Base-by-base conservation (phyloP, 2,888 invertebrate species). In the Parnassius glacialis region DNA sequence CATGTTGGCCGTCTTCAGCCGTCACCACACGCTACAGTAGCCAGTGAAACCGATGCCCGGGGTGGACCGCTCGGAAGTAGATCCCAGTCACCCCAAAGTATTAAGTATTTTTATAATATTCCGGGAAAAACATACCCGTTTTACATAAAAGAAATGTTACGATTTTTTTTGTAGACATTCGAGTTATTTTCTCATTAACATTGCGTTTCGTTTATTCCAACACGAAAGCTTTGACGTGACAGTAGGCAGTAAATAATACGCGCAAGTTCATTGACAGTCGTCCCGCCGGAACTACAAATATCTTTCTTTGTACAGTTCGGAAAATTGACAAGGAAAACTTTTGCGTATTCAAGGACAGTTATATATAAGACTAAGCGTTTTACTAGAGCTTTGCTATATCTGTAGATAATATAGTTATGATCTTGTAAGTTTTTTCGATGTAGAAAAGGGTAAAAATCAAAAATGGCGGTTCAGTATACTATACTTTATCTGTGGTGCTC, bases 241-340 rank as follows among this genome's bases (percentile, higher is more conserved):
- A 45, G 51, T 55, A 55, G 55, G 41, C 13, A 41, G 62, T 62
- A 59, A 54, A 55, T 52, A 54, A 57, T 62, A 57, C 12, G 11
- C 45, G 41, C 50, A 51, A 55, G 62, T 62, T 62, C 62, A 62
- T 55, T 58, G 58, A 59, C 62, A 59, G 62, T 51, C 45, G 52
- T 50, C 44, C 11, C 45, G 51, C 34, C 45, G 3, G 10, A 53
- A 54, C 47, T 59, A 55, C 55, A 58, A 62, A 59, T 58, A n/a
- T 58, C 34, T 55, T 55, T 55, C 44, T 13, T 61, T 42, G 50
- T 59, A 51, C 45, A 58, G 53, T 34, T 62, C 11, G 2, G 13
- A 41, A 52, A 56, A 43, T 52, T 61, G 11, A 34, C 48, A 13
- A 13, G 13, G 48, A 48, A 48, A 16, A 48, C 43, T 12, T 20